Evolutionary conservation across 2,888 invertebrate species (phyloP).

Genomic region (Melanophora roralis): DNA sequence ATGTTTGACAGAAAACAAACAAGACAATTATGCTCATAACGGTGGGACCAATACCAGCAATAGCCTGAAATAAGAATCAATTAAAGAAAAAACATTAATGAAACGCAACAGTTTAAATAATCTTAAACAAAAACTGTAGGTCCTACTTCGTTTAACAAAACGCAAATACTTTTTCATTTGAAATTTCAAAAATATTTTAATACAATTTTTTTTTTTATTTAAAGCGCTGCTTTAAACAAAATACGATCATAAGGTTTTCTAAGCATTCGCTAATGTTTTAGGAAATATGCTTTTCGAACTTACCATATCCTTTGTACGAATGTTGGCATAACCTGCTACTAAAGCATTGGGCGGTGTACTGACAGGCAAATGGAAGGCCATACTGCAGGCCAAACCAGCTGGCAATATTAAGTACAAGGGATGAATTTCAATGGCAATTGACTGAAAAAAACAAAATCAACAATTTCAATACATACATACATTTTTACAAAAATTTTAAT

Average conservation of each 20-base stretch:
- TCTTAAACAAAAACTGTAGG: background rate
- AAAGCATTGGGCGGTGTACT: conserved; percentile 97
- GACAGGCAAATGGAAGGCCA: conserved; percentile 95
- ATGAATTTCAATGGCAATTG: conserved; percentile 84
- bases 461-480: background rate
- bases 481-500: background rate
- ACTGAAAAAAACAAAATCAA: conserved; percentile 77
- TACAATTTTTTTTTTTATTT: too few relatives aligned
- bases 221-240: too few relatives aligned
- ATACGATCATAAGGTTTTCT: too few relatives aligned
- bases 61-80: conserved; percentile 77
- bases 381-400: conserved; percentile 91
- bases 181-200: too few relatives aligned
- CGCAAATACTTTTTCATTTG: too few relatives aligned
- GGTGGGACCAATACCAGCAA: conserved; percentile 88
- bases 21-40: conserved; percentile 85
- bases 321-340: conserved; percentile 89
- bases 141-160: too few relatives aligned
- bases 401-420: conserved; percentile 94
- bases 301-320: conserved; percentile 88
- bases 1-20: conserved; percentile 85
- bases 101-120: background rate
- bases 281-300: conserved; percentile 38
- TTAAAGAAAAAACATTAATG: background rate
- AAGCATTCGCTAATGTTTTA: too few relatives aligned